Percentiles rank a stretch among this genome's conserved stretches.
Evolutionary conservation across 2,797 vertebrate genomes (phyloP).

Genomic region (Danio albolineatus): DNA sequence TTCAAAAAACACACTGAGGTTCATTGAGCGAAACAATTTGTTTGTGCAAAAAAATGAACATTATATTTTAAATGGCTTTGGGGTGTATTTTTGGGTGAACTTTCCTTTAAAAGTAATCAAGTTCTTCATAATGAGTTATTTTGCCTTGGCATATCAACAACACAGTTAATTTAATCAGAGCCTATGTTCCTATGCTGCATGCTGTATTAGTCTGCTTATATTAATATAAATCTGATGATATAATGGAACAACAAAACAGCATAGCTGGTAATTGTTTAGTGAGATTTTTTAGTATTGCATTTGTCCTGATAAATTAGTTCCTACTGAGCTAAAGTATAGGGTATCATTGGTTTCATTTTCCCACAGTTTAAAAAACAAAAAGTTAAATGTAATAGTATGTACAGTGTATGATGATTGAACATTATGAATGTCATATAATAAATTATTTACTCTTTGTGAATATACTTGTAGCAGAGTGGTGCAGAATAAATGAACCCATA

Average conservation of each 20-base stretch:
- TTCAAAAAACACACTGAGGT: too few species aligned
- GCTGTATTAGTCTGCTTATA: background rate
- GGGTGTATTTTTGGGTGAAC: too few species aligned
- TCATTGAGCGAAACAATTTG: too few species aligned
- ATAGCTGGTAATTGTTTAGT: conserved; percentile 16
- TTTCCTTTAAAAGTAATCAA: background rate
- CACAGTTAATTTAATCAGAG: background rate
- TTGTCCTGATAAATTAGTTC: conserved; percentile 4
- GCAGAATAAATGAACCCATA: background rate
- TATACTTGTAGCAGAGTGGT: background rate
- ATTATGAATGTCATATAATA: conserved; percentile 10
- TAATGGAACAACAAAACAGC: conserved; percentile 19
- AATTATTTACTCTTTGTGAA: conserved; percentile 20
- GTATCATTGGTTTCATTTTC: background rate
- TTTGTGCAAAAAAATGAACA: too few species aligned
- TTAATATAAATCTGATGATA: conserved; percentile 6
- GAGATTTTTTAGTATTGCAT: conserved; percentile 1
- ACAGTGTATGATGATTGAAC: background rate
- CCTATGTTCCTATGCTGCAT: background rate
- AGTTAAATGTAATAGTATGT: background rate
- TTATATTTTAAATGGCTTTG: too few species aligned
- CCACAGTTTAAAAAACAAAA: background rate
- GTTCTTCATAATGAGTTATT: conserved; percentile 5
- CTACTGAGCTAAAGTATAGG: background rate
- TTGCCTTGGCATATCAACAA: background rate